These are phyloP conservation scores for Cichladusa arquata DNA, from an alignment of 2,113 vertebrate genomes.

Conservation along the genomic window DNA sequence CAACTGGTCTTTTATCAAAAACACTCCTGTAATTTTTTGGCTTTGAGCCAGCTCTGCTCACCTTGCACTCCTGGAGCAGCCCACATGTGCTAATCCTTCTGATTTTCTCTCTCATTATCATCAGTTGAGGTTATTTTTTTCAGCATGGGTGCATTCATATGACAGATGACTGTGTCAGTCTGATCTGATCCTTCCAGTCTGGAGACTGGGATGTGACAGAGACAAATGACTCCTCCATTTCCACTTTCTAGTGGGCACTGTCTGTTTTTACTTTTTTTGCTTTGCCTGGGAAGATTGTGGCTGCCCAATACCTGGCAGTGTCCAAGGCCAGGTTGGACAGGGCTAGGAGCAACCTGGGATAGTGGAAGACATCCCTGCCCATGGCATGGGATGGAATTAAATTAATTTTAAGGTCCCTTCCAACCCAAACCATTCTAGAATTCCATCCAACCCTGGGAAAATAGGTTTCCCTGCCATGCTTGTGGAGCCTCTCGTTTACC, in stretches of 20 bases:
- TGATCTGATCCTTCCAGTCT: neutral
- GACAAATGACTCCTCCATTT: neutral
- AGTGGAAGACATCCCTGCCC: neutral
- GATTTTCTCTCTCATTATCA: neutral
- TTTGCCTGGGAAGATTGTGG: neutral
- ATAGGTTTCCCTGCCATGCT: neutral
- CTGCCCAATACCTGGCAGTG: neutral
- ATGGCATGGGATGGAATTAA: neutral
- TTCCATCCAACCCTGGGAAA: rapidly evolving
- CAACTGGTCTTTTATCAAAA: neutral
- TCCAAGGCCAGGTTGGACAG: neutral
- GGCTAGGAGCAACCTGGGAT: neutral
- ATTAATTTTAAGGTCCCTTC: neutral
- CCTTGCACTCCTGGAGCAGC: neutral
- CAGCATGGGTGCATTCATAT: neutral
- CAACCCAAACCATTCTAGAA: neutral
- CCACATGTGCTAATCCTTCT: neutral
- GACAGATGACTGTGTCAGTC: neutral
- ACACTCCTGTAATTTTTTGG: neutral
- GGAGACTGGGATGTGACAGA: neutral
- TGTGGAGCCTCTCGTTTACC: neutral
- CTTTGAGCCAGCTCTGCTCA: neutral
- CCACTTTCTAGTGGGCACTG: neutral
- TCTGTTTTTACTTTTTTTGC: neutral
- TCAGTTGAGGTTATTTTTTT: neutral